phyloP scores from a whole-genome alignment of 2,113 vertebrate species.

The Nothocercus nigrocapillus region DNA sequence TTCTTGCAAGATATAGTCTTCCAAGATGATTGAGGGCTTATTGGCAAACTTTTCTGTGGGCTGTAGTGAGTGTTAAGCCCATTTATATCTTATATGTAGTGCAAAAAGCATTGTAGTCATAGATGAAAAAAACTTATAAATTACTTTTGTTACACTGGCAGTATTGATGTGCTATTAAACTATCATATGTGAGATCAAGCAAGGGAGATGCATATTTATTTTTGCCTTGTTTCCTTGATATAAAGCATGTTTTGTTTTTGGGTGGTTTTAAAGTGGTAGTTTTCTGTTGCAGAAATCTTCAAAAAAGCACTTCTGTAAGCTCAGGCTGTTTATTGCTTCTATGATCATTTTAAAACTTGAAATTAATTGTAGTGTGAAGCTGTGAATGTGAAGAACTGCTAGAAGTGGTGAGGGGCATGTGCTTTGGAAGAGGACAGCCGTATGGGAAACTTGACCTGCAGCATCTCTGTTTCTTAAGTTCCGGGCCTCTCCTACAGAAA shows the following conservation, averaged over 20 bases:
- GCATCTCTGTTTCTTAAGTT: background rate
- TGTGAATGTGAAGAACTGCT: background rate
- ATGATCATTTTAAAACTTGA: background rate
- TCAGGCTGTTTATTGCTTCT: background rate
- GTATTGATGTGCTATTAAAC: background rate
- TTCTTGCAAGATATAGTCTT: background rate
- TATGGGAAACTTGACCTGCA: conserved; percentile 8
- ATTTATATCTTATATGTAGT: background rate
- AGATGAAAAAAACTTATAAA: background rate
- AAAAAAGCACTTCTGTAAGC: background rate
- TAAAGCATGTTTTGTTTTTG: background rate
- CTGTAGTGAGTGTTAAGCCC: background rate
- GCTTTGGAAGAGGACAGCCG: background rate
- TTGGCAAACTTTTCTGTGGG: background rate
- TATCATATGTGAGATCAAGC: background rate
- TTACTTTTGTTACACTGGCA: background rate
- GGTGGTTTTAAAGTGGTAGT: background rate
- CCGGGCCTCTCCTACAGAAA: background rate
- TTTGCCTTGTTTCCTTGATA: background rate
- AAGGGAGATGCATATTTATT: background rate
- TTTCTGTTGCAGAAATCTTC: background rate
- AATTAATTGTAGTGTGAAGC: background rate
- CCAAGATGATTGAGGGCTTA: background rate
- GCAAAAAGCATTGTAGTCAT: too few relatives aligned
- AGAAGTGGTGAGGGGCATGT: background rate